Evolutionary conservation across 2,888 invertebrate genomes (phyloP), one percentile per base, ranked within the genome.

Genomic region (Rhingia campestris): DNA sequence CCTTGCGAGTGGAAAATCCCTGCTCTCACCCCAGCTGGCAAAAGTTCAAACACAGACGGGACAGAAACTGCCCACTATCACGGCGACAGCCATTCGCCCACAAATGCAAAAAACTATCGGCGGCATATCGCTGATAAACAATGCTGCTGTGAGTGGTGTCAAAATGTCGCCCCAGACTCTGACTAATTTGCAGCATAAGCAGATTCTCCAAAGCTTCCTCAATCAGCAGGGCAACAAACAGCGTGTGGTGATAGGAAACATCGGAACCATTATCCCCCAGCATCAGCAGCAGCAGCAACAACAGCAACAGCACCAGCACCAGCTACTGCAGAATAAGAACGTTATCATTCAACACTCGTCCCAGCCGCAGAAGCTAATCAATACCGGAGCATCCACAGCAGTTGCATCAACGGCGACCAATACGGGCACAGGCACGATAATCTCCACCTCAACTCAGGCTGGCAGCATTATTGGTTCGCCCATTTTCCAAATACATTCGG

Each of bases 161-260:
- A 90, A 90, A 76, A 91, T 90, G 90, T 88, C 90, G 0, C 88
- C 90, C 3, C 90, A 90, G 59, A 89, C 90, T 33, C 88, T 91
- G 67, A 90, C 90, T 6, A 87, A 89, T 3, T 86, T 91, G 9
- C 91, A 91, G 51, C 91, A 91, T 58, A 91, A 91, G 69, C 91
- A 91, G 77, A 87, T 88, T 12, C 82, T 89, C 33, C 89, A 89
- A 76, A 88, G 88, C 56, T 86, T 91, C 10, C 88, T 90, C 30
- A 88, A 88, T 37, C 88, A 89, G 63, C 86, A 84, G 30, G 85
- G 76, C 30, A 76, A 86, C 41, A 80, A 72, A 35, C 75, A 85
- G 61, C 84, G 84, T 1, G 54, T 84, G 10, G 84, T 84, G 0
- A 84, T 84, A 14, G 84, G 84, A 1, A 84, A 80, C 53, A 41